Base-by-base conservation (phyloP, 2,797 vertebrate species). In the Tapera naevia region DNA sequence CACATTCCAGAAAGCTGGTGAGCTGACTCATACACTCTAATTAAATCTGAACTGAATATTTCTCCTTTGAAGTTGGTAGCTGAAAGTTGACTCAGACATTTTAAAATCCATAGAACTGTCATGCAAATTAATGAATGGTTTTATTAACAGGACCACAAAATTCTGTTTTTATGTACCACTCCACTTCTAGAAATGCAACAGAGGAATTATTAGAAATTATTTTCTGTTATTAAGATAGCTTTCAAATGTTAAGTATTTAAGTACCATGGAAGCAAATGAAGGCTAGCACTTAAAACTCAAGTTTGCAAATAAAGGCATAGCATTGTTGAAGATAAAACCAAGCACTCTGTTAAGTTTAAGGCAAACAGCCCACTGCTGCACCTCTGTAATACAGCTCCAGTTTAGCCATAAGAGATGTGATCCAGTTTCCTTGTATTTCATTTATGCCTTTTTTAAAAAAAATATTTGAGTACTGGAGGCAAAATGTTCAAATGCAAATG, bases 11-110 rank as follows among this genome's bases (percentile, higher is more conserved):
- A 95, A 67, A 92, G 93, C 81, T 95, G 79, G 30, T 5, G 71
- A 89, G 78, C 17, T 95, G 93, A 96, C 64, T 97, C 95, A 94
- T 61, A 33, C 13, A 7, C 82, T 88, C 70, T 2, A 17, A 85
- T 95, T 72, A 72, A 88, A 91, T 78, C 76, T 66, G 62, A 82
- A 82, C 16, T 60, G 86, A 89, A 80, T 53, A 71, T 39, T 88
- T 41, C 48, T 93, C 61, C 80, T 93, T 94, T 91, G 87, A 93
- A 91, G 76, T 24, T 45, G 58, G 64, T 5, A 83, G 73, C 67
- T 93, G 69, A 87, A 73, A 2, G 11, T 76, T 93, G 94, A 97
- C 60, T 96, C 86, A 88, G 80, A 91, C 23, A 86, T 93, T n/a
- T 80, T 23, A 69, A 93, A 94, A 85, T 62, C 91, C 24, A 53